Conservation (phyloP, 1,140 invertebrate species). For the Macrotrachela quadricornifera region DNA sequence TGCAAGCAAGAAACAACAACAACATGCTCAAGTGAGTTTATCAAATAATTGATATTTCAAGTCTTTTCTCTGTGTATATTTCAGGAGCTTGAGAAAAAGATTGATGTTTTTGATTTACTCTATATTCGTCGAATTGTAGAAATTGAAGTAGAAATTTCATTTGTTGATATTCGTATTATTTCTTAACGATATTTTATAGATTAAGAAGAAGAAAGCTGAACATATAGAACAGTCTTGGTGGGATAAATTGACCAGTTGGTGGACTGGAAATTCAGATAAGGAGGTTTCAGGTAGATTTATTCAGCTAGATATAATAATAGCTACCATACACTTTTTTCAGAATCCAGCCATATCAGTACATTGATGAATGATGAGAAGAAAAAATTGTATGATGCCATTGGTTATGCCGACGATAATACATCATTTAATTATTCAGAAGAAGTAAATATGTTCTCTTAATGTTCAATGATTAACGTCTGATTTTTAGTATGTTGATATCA, state of each 20-base stretch:
- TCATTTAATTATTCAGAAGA: not conserved
- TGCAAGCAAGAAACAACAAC: too few relatives aligned
- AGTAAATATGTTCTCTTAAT: too few relatives aligned
- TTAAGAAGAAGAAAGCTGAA: not conserved
- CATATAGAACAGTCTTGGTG: not conserved
- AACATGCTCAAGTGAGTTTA: too few relatives aligned
- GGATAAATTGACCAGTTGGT: not conserved
- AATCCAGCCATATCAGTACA: not conserved
- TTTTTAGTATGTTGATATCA: too few relatives aligned
- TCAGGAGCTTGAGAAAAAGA: slow-evolving; percentile 1
- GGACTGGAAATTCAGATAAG: not conserved
- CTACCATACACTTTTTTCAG: not conserved
- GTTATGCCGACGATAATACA: slow-evolving; percentile 3
- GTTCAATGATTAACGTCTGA: too few relatives aligned
- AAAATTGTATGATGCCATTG: slow-evolving; percentile 7
- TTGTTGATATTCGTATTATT: not conserved
- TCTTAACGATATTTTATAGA: too few relatives aligned
- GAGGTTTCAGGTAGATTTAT: not conserved
- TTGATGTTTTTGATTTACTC: slow-evolving; percentile 8
- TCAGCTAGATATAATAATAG: not conserved
- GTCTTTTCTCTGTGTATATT: too few relatives aligned
- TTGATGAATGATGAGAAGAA: not conserved
- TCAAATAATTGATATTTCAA: too few relatives aligned
- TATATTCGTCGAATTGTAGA: slow-evolving; percentile 1
- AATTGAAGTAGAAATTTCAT: not conserved